Conservation (phyloP, 2,113 vertebrate genomes). For the Ptilorrhoa leucosticta region DNA sequence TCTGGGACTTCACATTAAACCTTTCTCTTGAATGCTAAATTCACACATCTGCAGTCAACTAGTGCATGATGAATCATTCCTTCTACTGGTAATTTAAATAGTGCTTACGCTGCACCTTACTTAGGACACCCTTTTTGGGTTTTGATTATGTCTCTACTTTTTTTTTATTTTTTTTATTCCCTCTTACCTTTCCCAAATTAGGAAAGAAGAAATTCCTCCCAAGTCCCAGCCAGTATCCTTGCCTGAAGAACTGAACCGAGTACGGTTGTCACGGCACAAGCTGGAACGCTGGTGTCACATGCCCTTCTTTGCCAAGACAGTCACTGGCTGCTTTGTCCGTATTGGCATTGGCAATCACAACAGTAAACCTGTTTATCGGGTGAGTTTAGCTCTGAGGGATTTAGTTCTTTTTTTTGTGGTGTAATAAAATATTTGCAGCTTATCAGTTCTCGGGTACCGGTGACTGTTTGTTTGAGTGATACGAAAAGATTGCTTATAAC, state of each 20-base stretch:
- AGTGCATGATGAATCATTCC: background rate
- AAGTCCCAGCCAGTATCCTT: constrained; percentile 95
- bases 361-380: constrained; percentile 97
- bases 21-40: background rate
- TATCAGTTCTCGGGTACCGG: background rate
- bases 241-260: constrained; percentile 91
- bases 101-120: background rate
- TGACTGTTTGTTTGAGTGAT: background rate
- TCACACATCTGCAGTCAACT: background rate
- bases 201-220: constrained; percentile 93
- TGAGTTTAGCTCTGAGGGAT: constrained; percentile 49
- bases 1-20: background rate
- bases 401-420: background rate
- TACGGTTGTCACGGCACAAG: constrained; percentile 95
- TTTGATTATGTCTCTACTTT: background rate
- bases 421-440: background rate
- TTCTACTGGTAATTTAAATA: background rate
- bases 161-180: background rate
- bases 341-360: constrained; percentile 98
- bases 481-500: background rate
- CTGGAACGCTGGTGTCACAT: constrained; percentile 99
- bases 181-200: constrained; percentile 46
- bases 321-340: constrained; percentile 95
- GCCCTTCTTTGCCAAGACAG: constrained; percentile 97
- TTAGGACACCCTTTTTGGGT: background rate